Conservation (phyloP, 1,140 invertebrate genomes). For the Pantala flavescens region DNA sequence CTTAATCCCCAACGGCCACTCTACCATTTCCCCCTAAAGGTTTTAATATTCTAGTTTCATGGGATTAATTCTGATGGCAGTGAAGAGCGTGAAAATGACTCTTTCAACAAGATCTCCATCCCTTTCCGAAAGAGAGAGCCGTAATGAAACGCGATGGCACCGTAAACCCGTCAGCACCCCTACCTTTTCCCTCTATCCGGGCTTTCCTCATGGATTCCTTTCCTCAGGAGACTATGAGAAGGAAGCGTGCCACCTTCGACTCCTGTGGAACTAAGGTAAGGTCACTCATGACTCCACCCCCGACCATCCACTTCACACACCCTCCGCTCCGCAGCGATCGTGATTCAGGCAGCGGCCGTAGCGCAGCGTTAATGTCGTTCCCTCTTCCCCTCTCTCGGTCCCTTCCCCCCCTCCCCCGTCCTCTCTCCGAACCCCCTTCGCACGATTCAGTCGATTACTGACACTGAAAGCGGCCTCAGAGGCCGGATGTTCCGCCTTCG, state of each 20-base stretch:
- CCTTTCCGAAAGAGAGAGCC: background rate
- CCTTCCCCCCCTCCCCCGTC: background rate
- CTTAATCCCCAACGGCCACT: background rate
- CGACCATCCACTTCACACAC: background rate
- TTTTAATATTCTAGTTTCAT: conserved; percentile 1
- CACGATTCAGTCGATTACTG: background rate
- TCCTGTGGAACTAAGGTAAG: background rate
- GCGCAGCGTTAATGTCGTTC: background rate
- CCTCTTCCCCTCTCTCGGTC: background rate
- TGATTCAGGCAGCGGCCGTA: background rate
- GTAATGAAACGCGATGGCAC: conserved; percentile 8
- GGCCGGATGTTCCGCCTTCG: background rate
- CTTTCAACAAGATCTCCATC: background rate
- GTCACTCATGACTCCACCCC: background rate
- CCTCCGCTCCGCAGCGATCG: background rate
- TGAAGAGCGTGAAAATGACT: background rate
- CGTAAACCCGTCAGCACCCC: conserved; percentile 1
- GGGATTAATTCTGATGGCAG: background rate
- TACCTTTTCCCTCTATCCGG: background rate
- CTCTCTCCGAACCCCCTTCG: background rate
- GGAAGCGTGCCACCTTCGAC: too few relatives aligned
- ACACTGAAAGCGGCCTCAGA: background rate
- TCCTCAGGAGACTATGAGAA: too few relatives aligned
- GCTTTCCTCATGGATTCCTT: background rate
- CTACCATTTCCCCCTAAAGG: background rate